Conservation (phyloP, 2,888 invertebrate genomes). For the Ethmia dodecea region DNA sequence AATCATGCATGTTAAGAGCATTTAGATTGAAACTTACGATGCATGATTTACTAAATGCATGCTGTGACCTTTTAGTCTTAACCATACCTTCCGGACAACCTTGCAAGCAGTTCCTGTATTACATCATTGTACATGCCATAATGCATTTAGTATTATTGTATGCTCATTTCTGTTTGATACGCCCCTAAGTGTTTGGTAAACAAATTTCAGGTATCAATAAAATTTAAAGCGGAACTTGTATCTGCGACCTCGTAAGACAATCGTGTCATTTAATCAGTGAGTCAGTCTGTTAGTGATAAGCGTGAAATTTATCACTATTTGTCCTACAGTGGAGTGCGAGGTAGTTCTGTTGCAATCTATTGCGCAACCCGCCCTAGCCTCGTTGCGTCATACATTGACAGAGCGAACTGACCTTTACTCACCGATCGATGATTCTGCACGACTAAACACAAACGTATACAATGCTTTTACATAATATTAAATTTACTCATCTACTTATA, state of each 20-base stretch:
- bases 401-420: conserved; percentile 57
- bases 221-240: no score
- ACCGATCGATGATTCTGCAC: conserved; percentile 55
- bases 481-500: no score
- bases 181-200: no score
- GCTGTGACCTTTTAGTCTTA: conserved; percentile 46
- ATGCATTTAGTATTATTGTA: conserved; percentile 43
- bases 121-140: conserved; percentile 59
- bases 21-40: conserved; percentile 22
- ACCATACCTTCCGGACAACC: conserved; percentile 63
- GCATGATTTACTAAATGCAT: conserved; percentile 52
- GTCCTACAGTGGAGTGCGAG: not conserved
- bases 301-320: conserved; percentile 8
- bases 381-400: conserved; percentile 61
- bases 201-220: no score
- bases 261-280: no score
- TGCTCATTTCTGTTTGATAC: no score
- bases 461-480: no score
- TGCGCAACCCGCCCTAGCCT: conserved; percentile 60
- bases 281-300: no score
- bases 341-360: conserved; percentile 36
- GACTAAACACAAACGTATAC: no score
- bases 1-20: conserved; percentile 5
- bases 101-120: conserved; percentile 66
- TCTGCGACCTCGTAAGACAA: no score